Evolutionary conservation across 2,888 invertebrate genomes (phyloP), one percentile per base, ranked within the genome.

Genomic region (Drosophila fungiperda): DNA sequence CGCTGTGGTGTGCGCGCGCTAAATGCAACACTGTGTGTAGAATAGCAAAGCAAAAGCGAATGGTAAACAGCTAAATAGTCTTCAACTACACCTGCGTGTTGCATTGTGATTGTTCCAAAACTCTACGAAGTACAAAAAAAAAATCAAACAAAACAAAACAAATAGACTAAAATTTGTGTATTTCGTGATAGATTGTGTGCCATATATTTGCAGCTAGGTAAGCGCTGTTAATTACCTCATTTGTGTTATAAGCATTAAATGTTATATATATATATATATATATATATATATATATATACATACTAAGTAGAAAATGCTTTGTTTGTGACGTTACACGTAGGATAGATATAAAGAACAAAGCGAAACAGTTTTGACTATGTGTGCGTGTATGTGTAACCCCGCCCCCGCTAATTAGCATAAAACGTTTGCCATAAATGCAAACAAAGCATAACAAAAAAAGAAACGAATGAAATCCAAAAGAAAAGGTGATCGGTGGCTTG

Each of bases 11-110:
- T 40, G 54, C 62, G 65, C 68, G 66, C 62, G 26, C n/a, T 11
- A 49, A 50, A 57, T 83, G 64, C 84, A 83, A 81, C 87, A 61
- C 82, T 85, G 87, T 85, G 85, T 85, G 89, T 85, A 85, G 85
- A 85, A 85, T 85, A 85, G 73, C 82, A 66, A 65, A 58, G 42
- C 73, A 89, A 87, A 85, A 87, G 82, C 82, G 55, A 89, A 85
- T 79, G 61, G 64, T 73, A 68, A 79, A 88, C 65, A 68, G 64
- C 50, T 58, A 62, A 50, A 66, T 73, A 80, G 69, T 83, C 60
- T 81, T 63, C 62, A 76, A 68, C 87, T 57, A 69, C 82, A 89
- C 87, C 85, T 89, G 89, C 79, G 73, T 79, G 70, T 70, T 74
- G 79, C 49, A 36, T 57, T 70, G 73, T 69, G 59, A 40, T 69